Base-by-base conservation (phyloP, 2,113 vertebrate genomes). In the Myodes glareolus region DNA sequence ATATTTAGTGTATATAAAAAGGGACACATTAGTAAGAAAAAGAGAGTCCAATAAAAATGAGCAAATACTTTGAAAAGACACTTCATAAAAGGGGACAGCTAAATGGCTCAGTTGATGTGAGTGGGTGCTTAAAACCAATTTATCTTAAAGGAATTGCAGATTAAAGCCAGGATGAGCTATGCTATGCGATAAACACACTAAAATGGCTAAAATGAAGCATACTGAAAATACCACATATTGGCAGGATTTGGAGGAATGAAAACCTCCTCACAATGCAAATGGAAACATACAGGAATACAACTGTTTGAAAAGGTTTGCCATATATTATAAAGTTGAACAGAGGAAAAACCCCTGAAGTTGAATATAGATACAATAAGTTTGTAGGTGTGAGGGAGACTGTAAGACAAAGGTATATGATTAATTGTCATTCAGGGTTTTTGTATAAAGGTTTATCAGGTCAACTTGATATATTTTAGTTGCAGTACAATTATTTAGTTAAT, bases 121-220 rank as follows among this genome's bases (percentile, higher is more conserved):
- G 65, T 19, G 70, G 36, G 31, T 52, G 7, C 21, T 85, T 86
- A 90, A 65, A 14, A 65, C 52, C 76, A 80, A n/a, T 86, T 58
- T n/a, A 23, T 86, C 31, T 27, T 39, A 5, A 67, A n/a, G 45
- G 21, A 50, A 90, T n/a, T 80, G 36, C 11, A 90, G 58, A 85
- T 92, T 85, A 90, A 93, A 95, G 31, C 65, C 67, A 91, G 23
- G 25, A 25, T 91, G 45, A 73, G 5, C 82, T 94, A n/a, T 78
- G 55, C 63, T 17, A 27, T 25, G 65, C n/a, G 55, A 33, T 31
- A 45, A 47, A 85, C 29, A 52, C 23, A 52, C 21, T 45, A 77
- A 76, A 42, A 70, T n/a, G 42, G 39, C 70, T 70, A 85, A 94
- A 89, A 63, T 77, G 76, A 86, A 80, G 58, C 29, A 55, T 42